A percentile compares a stretch with the other conserved stretches of the same genome.
phyloP scores from a whole-genome alignment of 2,888 invertebrate genomes.

The Hymenopus coronatus region DNA sequence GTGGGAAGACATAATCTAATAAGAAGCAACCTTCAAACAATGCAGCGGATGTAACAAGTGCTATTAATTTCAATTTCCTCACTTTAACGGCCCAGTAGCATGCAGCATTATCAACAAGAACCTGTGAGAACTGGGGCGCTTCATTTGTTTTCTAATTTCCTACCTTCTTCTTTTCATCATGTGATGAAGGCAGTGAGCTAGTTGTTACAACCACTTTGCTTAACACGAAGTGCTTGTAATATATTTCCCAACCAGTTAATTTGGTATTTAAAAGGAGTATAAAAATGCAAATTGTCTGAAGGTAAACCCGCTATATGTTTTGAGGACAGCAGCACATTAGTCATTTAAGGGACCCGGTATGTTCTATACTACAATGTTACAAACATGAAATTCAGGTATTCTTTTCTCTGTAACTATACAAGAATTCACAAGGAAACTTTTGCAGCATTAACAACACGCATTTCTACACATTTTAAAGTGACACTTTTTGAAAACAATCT shows the following conservation, averaged over 20 bases:
- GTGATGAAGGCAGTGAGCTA: neutral
- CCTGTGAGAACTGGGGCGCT: neutral
- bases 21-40: slow-evolving; percentile 22
- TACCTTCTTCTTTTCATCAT: neutral
- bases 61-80: slow-evolving; percentile 31
- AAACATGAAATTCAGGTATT: too few species aligned
- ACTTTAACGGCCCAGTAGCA: neutral
- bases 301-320: too few species aligned
- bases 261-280: too few species aligned
- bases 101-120: neutral
- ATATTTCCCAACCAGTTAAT: neutral
- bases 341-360: too few species aligned
- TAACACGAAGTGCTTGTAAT: neutral
- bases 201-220: neutral
- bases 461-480: too few species aligned
- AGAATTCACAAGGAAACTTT: too few species aligned
- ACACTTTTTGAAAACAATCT: too few species aligned
- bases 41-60: slow-evolving; percentile 3
- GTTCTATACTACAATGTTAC: too few species aligned
- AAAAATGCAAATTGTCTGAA: too few species aligned
- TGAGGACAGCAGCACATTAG: too few species aligned
- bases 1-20: slow-evolving; percentile 32
- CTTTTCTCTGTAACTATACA: too few species aligned
- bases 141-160: neutral
- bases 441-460: too few species aligned